Evolutionary conservation across 2,113 vertebrate genomes (phyloP).

Genomic region (Oreotragus oreotragus): DNA sequence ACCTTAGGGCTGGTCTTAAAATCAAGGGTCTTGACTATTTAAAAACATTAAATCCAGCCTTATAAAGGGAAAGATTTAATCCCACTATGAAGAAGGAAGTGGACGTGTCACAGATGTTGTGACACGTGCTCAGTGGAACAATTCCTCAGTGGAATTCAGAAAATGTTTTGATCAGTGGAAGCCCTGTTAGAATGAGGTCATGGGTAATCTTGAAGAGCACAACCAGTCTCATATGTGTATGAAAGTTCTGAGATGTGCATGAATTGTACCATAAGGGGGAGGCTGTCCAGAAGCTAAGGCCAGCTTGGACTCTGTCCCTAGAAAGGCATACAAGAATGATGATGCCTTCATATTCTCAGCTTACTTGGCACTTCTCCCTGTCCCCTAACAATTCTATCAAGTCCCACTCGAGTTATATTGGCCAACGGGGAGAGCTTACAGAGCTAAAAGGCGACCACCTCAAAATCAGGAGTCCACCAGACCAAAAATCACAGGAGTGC

Average conservation of each 20-base stretch:
- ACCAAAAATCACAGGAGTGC: not conserved
- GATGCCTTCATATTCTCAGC: not conserved
- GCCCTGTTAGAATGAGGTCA: not conserved
- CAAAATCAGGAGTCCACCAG: not conserved
- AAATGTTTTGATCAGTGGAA: not conserved
- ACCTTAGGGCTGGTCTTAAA: not conserved
- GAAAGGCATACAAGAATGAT: not conserved
- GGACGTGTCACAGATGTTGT: not conserved
- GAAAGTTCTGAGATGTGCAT: not conserved
- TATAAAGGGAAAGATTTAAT: not conserved
- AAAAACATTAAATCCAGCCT: not conserved
- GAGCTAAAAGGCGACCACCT: not conserved
- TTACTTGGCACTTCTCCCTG: not conserved
- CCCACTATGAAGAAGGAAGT: not conserved
- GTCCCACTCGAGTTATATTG: not conserved
- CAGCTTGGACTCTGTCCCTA: not conserved
- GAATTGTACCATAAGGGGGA: not conserved
- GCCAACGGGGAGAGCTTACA: not conserved
- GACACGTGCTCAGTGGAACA: not conserved
- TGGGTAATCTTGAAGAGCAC: not conserved
- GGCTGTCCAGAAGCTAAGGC: not conserved
- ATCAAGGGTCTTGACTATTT: not conserved
- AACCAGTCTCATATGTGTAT: not conserved
- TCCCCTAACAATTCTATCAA: not conserved
- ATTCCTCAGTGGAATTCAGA: conserved; percentile 14